These are phyloP conservation scores for Liasis olivaceus DNA, from an alignment of 2,797 vertebrate genomes.

Conservation along the genomic window DNA sequence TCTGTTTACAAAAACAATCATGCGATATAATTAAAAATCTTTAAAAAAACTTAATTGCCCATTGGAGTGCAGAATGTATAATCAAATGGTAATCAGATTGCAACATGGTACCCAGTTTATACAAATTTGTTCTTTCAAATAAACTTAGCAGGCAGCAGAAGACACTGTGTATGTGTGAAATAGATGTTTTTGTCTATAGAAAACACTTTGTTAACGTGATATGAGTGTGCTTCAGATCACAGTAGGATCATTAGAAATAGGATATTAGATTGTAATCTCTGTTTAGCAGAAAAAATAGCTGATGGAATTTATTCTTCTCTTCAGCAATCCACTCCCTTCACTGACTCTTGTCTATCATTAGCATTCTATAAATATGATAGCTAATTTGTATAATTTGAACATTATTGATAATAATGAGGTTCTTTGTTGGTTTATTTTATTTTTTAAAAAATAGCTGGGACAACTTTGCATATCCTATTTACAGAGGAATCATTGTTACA, in stretches of 20 bases:
- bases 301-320: conserved; percentile 44
- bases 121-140: conserved; percentile 30
- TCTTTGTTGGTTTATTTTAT: conserved; percentile 1
- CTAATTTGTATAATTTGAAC: conserved; percentile 57
- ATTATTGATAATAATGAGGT: conserved; percentile 16
- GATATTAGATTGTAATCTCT: conserved; percentile 49
- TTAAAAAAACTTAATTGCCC: conserved; percentile 49
- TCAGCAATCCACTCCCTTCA: not conserved
- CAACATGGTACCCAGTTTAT: conserved; percentile 32
- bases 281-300: conserved; percentile 69
- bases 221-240: conserved; percentile 65
- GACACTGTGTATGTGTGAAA: not conserved
- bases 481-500: too few species aligned
- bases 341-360: conserved; percentile 44
- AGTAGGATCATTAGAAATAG: conserved; percentile 60
- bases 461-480: not conserved
- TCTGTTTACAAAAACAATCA: conserved; percentile 52
- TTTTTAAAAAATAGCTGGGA: not conserved
- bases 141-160: conserved; percentile 38
- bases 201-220: conserved; percentile 61
- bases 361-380: conserved; percentile 41
- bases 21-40: conserved; percentile 45
- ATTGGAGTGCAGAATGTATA: conserved; percentile 39
- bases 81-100: conserved; percentile 46
- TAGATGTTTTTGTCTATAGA: conserved; percentile 40